Evolutionary conservation across 2,888 invertebrate genomes (phyloP).

Genomic region (Patella pellucida): DNA sequence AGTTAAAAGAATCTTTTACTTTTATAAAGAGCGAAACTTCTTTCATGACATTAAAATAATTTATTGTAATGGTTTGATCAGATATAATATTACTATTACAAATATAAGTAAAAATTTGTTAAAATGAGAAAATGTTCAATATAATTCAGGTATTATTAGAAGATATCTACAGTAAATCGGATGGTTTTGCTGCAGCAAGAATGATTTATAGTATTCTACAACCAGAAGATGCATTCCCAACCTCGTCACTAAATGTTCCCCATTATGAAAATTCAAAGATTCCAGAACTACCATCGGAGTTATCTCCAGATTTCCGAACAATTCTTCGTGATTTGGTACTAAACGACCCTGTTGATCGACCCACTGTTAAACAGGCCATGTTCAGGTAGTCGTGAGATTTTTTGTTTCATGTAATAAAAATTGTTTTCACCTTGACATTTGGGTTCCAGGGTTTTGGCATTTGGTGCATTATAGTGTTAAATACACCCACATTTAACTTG

Average conservation of each 20-base stretch:
- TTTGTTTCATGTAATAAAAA: no score
- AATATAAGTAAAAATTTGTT: no score
- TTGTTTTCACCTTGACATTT: no score
- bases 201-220: slow-evolving; percentile 40
- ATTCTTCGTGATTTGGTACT: slow-evolving; percentile 37
- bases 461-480: no score
- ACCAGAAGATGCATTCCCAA: slow-evolving; percentile 31
- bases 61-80: no score
- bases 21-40: no score
- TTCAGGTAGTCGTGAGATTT: slow-evolving; percentile 24
- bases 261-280: slow-evolving; percentile 37
- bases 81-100: no score
- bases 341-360: slow-evolving; percentile 32
- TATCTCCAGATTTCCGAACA: slow-evolving; percentile 27
- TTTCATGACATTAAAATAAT: no score
- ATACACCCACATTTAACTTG: no score
- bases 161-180: slow-evolving; percentile 37
- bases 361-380: slow-evolving; percentile 34
- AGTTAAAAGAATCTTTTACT: no score
- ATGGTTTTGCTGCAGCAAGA: slow-evolving; percentile 38
- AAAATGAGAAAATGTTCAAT: no score
- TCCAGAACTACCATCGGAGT: slow-evolving; percentile 28
- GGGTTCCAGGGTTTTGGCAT: no score
- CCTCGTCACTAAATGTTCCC: slow-evolving; percentile 31
- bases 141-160: slow-evolving; percentile 30